Percentiles rank a stretch among this genome's conserved stretches.
phyloP scores from a whole-genome alignment of 2,113 vertebrate species.

The Semnopithecus entellus region DNA sequence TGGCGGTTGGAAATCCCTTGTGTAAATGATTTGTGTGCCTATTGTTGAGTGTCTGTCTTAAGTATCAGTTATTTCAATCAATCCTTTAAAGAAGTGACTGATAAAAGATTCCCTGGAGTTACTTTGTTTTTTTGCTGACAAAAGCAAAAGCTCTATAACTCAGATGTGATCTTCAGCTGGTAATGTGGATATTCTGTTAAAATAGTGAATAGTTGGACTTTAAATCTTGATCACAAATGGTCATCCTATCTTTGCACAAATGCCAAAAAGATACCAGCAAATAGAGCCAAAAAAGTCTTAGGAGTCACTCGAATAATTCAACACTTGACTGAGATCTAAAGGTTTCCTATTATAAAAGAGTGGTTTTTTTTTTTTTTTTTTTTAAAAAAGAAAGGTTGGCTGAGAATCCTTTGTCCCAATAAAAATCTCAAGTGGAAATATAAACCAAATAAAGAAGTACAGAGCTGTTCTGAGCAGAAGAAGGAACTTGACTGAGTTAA shows the following conservation, averaged over 20 bases:
- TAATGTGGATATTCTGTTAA: not conserved
- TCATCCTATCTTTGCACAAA: not conserved
- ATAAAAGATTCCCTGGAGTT: not conserved
- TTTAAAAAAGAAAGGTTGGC: not conserved
- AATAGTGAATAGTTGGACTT: not conserved
- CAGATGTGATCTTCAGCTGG: not conserved
- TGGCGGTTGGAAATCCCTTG: no score
- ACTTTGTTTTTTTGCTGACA: slow-evolving; percentile 6
- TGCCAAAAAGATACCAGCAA: not conserved
- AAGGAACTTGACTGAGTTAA: not conserved
- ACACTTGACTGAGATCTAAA: not conserved
- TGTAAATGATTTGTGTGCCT: not conserved
- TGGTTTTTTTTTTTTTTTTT: no score
- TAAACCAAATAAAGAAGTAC: not conserved
- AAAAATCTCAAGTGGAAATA: not conserved
- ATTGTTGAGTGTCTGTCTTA: not conserved
- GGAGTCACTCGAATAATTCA: not conserved
- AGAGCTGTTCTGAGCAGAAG: not conserved
- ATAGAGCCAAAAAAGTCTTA: not conserved
- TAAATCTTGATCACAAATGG: not conserved
- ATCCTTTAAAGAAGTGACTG: slow-evolving; percentile 4
- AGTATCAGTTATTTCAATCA: not conserved
- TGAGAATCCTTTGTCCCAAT: not conserved
- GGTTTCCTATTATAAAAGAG: not conserved
- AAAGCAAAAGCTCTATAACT: not conserved